phyloP scores from a whole-genome alignment of 2,888 invertebrate genomes.

The Tachina fera region DNA sequence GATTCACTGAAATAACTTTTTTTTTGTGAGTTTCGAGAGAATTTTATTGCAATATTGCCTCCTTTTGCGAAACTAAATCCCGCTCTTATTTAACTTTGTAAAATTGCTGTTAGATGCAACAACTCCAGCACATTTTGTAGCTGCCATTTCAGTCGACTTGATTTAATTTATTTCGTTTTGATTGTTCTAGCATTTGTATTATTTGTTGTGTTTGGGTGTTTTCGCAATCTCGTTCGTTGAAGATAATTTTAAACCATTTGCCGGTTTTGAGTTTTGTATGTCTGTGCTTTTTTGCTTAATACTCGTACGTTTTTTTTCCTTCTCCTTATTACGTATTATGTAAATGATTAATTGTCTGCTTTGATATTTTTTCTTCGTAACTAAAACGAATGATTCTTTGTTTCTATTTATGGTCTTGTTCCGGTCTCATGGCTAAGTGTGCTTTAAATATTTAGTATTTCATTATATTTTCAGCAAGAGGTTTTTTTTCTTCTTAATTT shows the following conservation, averaged over 20 bases:
- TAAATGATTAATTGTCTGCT: slow-evolving; percentile 65
- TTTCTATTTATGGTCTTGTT: slow-evolving; percentile 59
- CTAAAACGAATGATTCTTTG: slow-evolving; percentile 53
- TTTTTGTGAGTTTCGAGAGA: no score
- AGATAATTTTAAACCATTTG: slow-evolving; percentile 48
- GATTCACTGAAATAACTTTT: no score
- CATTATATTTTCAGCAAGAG: slow-evolving; percentile 56
- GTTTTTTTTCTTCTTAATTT: slow-evolving; percentile 9
- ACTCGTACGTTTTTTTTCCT: slow-evolving; percentile 31
- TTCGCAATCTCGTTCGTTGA: slow-evolving; percentile 55
- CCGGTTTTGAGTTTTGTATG: slow-evolving; percentile 43
- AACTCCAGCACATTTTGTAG: not conserved
- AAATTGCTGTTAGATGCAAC: not conserved
- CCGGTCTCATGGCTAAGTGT: slow-evolving; percentile 57
- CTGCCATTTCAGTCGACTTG: slow-evolving; percentile 10
- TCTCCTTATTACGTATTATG: slow-evolving; percentile 56
- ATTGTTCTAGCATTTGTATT: slow-evolving; percentile 21
- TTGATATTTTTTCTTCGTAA: slow-evolving; percentile 25
- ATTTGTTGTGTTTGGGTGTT: slow-evolving; percentile 56
- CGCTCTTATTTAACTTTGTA: not conserved
- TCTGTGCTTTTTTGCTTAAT: slow-evolving; percentile 41
- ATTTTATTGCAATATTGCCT: no score
- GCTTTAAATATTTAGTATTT: slow-evolving; percentile 48
- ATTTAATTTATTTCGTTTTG: slow-evolving; percentile 9
- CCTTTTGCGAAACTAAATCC: no score